A percentile compares a stretch with the other conserved stretches of the same genome.
Conservation (phyloP, 2,797 vertebrate genomes). For the Intellagama lesueurii region DNA sequence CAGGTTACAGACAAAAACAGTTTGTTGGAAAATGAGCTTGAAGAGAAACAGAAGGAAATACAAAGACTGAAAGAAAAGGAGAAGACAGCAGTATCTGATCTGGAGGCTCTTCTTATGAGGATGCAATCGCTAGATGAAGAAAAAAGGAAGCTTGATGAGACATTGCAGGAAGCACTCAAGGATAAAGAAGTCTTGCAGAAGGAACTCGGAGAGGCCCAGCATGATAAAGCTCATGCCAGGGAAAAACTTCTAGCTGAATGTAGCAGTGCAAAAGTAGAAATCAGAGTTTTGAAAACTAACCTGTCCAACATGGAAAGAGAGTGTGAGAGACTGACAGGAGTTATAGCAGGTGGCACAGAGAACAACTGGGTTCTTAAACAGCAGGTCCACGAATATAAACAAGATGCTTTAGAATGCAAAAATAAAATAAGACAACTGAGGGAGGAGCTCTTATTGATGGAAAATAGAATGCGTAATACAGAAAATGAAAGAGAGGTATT, state of each 20-base stretch:
- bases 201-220: slow-evolving; percentile 53
- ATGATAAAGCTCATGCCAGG: slow-evolving; percentile 42
- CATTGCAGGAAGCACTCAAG: slow-evolving; percentile 51
- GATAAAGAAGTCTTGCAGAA: slow-evolving; percentile 59
- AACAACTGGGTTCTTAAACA: slow-evolving; percentile 75
- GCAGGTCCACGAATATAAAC: slow-evolving; percentile 67
- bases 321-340: slow-evolving; percentile 61
- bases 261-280: slow-evolving; percentile 65
- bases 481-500: slow-evolving; percentile 73
- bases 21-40: slow-evolving; percentile 59
- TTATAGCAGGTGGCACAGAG: slow-evolving; percentile 61
- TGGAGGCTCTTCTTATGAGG: slow-evolving; percentile 55
- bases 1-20: slow-evolving; percentile 61
- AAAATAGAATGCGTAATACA: slow-evolving; percentile 67
- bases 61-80: slow-evolving; percentile 64
- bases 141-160: slow-evolving; percentile 60
- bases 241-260: slow-evolving; percentile 65
- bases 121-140: slow-evolving; percentile 62
- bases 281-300: slow-evolving; percentile 59
- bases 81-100: slow-evolving; percentile 43
- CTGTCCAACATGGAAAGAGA: slow-evolving; percentile 62
- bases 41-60: slow-evolving; percentile 53
- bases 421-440: slow-evolving; percentile 58
- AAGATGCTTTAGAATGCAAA: slow-evolving; percentile 62
- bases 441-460: slow-evolving; percentile 65